Evolutionary conservation across 1,140 invertebrate genomes (phyloP).

Genomic region (Meloidogyne chitwoodi): DNA sequence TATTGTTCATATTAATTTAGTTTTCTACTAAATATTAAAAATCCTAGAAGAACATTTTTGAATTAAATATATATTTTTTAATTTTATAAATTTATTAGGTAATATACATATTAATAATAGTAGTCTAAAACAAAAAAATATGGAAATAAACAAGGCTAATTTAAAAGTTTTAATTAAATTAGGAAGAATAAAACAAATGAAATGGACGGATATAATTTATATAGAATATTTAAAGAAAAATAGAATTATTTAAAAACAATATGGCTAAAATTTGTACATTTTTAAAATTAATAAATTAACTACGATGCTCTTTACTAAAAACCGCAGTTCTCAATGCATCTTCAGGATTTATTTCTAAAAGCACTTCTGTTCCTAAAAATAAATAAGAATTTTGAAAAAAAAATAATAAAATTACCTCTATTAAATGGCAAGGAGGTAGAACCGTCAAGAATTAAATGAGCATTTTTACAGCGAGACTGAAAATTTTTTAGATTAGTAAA

Average conservation of each 20-base stretch:
- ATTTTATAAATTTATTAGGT: too few species aligned
- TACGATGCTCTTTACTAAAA: conserved; percentile 19
- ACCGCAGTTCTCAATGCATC: conserved; percentile 76
- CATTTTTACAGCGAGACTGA: conserved; percentile 85
- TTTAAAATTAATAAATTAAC: neutral
- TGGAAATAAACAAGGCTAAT: too few species aligned
- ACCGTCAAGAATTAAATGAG: conserved; percentile 89
- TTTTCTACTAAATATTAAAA: too few species aligned
- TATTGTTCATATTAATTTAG: too few species aligned
- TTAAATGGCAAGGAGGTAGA: conserved; percentile 89
- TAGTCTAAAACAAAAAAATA: too few species aligned
- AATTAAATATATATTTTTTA: too few species aligned
- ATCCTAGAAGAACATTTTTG: too few species aligned
- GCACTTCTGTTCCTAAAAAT: conserved; percentile 69
- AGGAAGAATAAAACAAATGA: neutral
- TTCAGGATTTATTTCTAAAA: conserved; percentile 76
- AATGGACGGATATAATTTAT: neutral
- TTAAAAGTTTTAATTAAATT: too few species aligned
- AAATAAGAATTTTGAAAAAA: too few species aligned
- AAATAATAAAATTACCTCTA: conserved; percentile 65
- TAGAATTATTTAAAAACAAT: neutral
- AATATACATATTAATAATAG: too few species aligned
- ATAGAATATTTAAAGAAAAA: neutral
- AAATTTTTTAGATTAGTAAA: too few species aligned
- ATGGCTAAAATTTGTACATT: neutral